Conservation (phyloP, 2,888 invertebrate genomes). For the Scaptomyza polygonia region DNA sequence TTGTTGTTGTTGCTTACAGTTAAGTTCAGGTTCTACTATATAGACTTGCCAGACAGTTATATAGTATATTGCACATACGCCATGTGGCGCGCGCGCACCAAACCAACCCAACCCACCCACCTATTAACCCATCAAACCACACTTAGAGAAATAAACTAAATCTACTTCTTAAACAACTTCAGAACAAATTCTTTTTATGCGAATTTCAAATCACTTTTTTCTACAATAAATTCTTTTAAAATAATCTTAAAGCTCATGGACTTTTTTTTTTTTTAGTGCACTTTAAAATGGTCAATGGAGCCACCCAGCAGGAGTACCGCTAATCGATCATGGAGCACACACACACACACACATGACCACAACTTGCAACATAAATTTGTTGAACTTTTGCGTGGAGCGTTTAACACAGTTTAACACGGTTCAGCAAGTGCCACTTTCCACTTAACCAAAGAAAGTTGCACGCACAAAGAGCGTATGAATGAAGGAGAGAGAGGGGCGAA, state of each 20-base stretch:
- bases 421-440: constrained; percentile 70
- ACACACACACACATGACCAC: constrained; percentile 24
- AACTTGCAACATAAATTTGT: constrained; percentile 14
- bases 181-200: no score
- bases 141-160: not conserved
- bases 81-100: constrained; percentile 14
- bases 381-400: constrained; percentile 44
- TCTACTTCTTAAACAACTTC: no score
- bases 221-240: no score
- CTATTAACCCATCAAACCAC: not conserved
- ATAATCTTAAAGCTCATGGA: no score
- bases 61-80: constrained; percentile 35
- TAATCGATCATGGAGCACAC: constrained; percentile 46
- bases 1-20: not conserved
- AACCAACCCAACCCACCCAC: constrained; percentile 17
- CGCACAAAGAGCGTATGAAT: constrained; percentile 37
- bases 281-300: constrained; percentile 18
- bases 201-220: no score
- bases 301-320: constrained; percentile 35
- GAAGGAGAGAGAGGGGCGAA: not conserved
- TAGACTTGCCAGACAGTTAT: not conserved
- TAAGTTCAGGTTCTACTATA: not conserved
- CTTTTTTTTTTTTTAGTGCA: no score
- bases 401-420: constrained; percentile 73
- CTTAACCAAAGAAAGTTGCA: constrained; percentile 36